These are phyloP conservation scores for Dicerorhinus sumatrensis DNA, from an alignment of 2,113 vertebrate species.

Conservation along the genomic window DNA sequence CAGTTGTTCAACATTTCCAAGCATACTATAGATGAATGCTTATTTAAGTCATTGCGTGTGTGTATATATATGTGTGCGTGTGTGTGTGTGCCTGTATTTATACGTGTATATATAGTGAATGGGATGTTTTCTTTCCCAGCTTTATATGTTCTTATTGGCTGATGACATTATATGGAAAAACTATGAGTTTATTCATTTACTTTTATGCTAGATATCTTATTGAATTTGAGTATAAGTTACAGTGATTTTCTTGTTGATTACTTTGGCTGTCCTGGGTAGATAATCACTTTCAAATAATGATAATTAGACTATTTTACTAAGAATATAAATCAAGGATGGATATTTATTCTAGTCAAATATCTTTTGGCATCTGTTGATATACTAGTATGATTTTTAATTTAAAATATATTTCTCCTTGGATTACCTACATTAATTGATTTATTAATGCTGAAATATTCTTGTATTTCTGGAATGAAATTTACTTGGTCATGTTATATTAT, in stretches of 20 bases:
- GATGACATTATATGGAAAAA: not conserved
- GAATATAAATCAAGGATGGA: slow-evolving; percentile 49
- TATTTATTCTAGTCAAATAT: slow-evolving; percentile 14
- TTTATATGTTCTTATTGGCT: slow-evolving; percentile 11
- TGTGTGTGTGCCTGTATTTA: not conserved
- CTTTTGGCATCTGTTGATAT: not conserved
- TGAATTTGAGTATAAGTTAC: not conserved
- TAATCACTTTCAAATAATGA: slow-evolving; percentile 52
- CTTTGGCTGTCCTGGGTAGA: slow-evolving; percentile 31
- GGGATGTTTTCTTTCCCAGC: not conserved
- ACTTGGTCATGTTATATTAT: not conserved
- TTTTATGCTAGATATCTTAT: not conserved
- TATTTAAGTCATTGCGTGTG: not conserved
- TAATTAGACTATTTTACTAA: slow-evolving; percentile 39
- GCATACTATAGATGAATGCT: not conserved
- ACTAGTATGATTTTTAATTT: slow-evolving; percentile 26
- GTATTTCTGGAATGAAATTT: slow-evolving; percentile 30
- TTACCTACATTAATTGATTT: slow-evolving; percentile 13
- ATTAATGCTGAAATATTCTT: slow-evolving; percentile 16
- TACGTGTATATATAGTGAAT: not conserved
- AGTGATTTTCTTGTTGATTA: slow-evolving; percentile 46
- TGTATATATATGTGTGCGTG: not conserved
- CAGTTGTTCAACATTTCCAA: not conserved
- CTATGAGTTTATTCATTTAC: not conserved
- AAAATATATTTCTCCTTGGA: slow-evolving; percentile 18